Evolutionary conservation across 2,888 invertebrate species (phyloP).

Genomic region (Protodeltote pygarga): DNA sequence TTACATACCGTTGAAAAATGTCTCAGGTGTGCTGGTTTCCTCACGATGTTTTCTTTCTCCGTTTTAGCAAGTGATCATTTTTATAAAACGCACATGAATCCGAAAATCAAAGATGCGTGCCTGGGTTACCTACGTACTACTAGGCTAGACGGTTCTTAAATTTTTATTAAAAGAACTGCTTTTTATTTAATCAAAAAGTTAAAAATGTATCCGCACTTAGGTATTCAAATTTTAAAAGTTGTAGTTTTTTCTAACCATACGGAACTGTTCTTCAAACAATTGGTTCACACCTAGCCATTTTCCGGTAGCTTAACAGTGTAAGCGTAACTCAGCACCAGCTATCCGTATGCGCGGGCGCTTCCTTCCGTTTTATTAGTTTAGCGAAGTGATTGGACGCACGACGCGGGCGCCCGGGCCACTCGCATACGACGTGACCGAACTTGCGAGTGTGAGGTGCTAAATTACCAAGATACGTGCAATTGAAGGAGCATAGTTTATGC

Average conservation of each 20-base stretch:
- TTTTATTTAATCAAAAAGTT: no score
- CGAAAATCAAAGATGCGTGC: no score
- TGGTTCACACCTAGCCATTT: not conserved
- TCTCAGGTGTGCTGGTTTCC: no score
- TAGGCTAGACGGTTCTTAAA: no score
- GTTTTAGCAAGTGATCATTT: no score
- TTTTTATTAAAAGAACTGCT: no score
- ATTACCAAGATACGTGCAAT: constrained; percentile 7
- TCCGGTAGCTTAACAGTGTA: constrained; percentile 34
- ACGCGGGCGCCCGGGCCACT: constrained; percentile 69
- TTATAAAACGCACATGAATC: no score
- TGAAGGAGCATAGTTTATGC: constrained; percentile 1
- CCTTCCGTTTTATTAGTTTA: constrained; percentile 81
- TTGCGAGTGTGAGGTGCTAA: constrained; percentile 52
- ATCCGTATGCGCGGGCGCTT: constrained; percentile 73
- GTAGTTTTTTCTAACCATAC: not conserved
- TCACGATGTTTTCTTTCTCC: no score
- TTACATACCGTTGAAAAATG: no score
- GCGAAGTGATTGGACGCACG: constrained; percentile 79
- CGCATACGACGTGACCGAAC: constrained; percentile 69
- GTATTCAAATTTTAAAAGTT: not conserved
- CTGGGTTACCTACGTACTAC: no score
- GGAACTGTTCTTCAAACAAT: constrained; percentile 10
- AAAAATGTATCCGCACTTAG: not conserved
- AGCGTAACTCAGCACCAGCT: constrained; percentile 54